A percentile compares a stretch with the other conserved stretches of the same genome.
phyloP scores from a whole-genome alignment of 2,888 invertebrate genomes.

The Sinohyriopsis cumingii region DNA sequence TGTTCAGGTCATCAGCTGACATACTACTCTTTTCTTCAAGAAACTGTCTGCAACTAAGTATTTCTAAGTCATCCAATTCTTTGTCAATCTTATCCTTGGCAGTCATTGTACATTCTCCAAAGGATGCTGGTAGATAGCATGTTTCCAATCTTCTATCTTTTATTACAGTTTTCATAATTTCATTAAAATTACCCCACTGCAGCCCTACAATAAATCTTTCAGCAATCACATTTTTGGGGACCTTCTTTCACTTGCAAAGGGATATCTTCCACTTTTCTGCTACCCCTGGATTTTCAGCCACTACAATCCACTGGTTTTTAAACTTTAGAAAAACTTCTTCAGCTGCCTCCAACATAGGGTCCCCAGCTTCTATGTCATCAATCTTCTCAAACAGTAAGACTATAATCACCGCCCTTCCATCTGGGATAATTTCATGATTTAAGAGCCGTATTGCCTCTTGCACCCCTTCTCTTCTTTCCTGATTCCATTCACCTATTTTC shows the following conservation, averaged over 20 bases:
- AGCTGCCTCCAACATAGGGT: constrained; percentile 44
- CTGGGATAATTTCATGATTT: constrained; percentile 31
- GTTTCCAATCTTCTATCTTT: too few species aligned
- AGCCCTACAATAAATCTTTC: constrained; percentile 46
- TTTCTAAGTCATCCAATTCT: too few species aligned
- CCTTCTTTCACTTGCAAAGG: constrained; percentile 26
- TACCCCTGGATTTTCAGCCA: constrained; percentile 41
- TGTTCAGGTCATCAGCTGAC: too few species aligned
- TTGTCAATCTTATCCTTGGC: too few species aligned
- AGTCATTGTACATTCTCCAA: too few species aligned
- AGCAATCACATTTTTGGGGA: constrained; percentile 23
- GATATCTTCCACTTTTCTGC: constrained; percentile 33
- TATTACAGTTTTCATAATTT: constrained; percentile 22
- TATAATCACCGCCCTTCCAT: constrained; percentile 42
- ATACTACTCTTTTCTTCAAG: too few species aligned
- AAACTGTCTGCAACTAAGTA: too few species aligned
- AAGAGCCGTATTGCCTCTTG: constrained; percentile 46
- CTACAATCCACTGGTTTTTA: constrained; percentile 46
- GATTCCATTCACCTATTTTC: constrained; percentile 41
- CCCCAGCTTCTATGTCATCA: constrained; percentile 13
- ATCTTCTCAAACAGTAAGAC: constrained; percentile 46
- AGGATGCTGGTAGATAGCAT: too few species aligned
- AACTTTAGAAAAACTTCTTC: constrained; percentile 45
- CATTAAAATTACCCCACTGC: constrained; percentile 48
- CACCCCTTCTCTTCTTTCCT: constrained; percentile 40